Evolutionary conservation across 2,888 invertebrate species (phyloP), one percentile per base, ranked within the genome.

Genomic region (Frankliniella intonsa): DNA sequence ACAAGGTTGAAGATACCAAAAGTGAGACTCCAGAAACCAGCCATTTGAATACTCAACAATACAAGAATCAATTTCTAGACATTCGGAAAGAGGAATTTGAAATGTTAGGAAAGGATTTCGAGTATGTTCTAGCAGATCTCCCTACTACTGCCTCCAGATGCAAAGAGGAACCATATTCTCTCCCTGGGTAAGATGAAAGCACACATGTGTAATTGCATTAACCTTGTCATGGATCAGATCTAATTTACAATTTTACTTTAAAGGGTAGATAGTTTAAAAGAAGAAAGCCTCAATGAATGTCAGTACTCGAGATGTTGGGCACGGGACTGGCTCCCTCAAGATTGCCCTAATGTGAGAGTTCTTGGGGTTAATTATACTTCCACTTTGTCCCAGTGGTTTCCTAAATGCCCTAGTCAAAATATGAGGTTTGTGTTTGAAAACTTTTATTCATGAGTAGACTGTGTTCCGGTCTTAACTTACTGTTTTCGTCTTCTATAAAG

Each of bases 351-450:
- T 86, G 89, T 95, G 81, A 89, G 95, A 85, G 91, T 98, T 82
- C 89, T 98, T 81, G 96, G 96, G 80, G 91, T 97, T 65, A 97
- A 97, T 88, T 98, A 97, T 87, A 94, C 95, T 85, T 95, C 95
- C 50, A 93, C 93, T 84, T 89, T 97, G 80, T 94, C 95, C 12
- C 92, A 94, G 86, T 96, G 97, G 96, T 90, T 93, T 69, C 92
- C 93, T 55, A 89, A 91, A 51, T 95, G 94, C 87, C 92, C 92
- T 0, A 88, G 89, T 81, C 90, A 91, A 85, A 89, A 88, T 82
- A 86, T 86, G 51, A 89, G 89, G 86, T 89, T 86, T 84, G 85
- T 84, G 62, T 11, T 62, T 62, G 17, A 7, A 62, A 62, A 62
- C 7, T 27, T 38, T 27, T 12, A 22, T 25, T 55, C 62, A 69